phyloP scores from a whole-genome alignment of 2,888 invertebrate species.

The Eudasyphora cyanicolor region DNA sequence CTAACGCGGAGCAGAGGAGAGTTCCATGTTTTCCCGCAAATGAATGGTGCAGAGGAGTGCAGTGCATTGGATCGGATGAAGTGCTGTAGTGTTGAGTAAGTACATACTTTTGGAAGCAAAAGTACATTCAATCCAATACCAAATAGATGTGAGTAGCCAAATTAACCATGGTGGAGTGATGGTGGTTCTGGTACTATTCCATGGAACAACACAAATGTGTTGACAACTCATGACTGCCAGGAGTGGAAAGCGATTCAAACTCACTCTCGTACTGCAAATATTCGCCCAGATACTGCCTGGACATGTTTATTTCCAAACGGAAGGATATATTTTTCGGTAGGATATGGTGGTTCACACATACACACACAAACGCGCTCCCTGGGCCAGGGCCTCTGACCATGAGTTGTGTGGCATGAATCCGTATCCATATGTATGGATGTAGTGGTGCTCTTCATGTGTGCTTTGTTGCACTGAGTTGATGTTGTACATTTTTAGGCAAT shows the following conservation, averaged over 20 bases:
- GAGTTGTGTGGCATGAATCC: not conserved
- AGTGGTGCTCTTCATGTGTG: constrained; percentile 32
- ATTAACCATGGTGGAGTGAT: not conserved
- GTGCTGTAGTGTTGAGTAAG: constrained; percentile 23
- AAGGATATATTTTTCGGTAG: constrained; percentile 46
- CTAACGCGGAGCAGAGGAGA: constrained; percentile 32
- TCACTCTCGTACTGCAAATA: too few relatives aligned
- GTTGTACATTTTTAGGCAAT: constrained; percentile 68
- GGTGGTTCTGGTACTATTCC: not conserved
- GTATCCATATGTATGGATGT: not conserved
- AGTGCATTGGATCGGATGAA: too few relatives aligned
- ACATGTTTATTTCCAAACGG: constrained; percentile 41
- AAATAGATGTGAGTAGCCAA: constrained; percentile 4
- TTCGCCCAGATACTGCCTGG: not conserved
- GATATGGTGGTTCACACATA: constrained; percentile 36
- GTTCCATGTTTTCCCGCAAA: not conserved
- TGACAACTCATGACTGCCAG: constrained; percentile 59
- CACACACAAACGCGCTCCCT: constrained; percentile 15
- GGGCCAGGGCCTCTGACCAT: constrained; percentile 44
- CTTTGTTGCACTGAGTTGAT: constrained; percentile 51
- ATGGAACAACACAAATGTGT: constrained; percentile 52
- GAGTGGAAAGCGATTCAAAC: constrained; percentile 21
- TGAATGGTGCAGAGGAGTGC: too few relatives aligned
- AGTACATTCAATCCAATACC: constrained; percentile 16
- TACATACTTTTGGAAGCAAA: constrained; percentile 27